Conservation (phyloP, 2,113 vertebrate genomes). For the Pantherophis guttatus region DNA sequence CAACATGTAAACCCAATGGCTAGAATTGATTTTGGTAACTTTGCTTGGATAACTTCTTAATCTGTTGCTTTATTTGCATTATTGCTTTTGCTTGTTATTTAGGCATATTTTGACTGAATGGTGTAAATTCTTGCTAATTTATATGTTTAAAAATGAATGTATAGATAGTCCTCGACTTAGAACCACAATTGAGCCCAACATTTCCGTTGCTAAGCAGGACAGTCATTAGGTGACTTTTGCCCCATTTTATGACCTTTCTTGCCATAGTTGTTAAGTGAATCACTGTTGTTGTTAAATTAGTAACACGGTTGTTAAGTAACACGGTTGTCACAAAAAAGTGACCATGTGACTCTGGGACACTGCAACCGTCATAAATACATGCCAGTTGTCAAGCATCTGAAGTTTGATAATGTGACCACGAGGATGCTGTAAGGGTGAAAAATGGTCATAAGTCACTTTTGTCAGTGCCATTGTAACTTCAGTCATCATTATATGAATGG, state of each 20-base stretch:
- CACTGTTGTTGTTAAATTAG: background rate
- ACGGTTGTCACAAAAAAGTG: background rate
- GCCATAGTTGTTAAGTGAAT: background rate
- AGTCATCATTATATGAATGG: background rate
- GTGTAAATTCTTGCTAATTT: background rate
- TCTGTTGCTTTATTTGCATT: background rate
- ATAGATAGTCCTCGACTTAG: background rate
- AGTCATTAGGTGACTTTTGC: background rate
- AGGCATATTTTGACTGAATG: background rate
- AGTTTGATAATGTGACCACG: background rate
- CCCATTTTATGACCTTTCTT: background rate
- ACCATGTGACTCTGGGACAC: background rate
- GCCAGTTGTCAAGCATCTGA: background rate
- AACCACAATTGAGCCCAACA: background rate
- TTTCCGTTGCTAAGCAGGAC: background rate
- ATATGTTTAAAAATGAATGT: background rate
- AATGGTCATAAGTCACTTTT: background rate
- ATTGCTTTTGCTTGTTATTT: background rate
- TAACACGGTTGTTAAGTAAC: background rate
- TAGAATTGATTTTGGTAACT: background rate
- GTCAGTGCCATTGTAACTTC: background rate
- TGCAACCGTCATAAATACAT: background rate
- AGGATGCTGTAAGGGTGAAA: background rate
- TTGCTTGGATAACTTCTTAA: background rate
- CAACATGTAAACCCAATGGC: background rate